These are phyloP conservation scores for Herpailurus yagouaroundi DNA, from an alignment of 2,113 vertebrate genomes.

Conservation along the genomic window DNA sequence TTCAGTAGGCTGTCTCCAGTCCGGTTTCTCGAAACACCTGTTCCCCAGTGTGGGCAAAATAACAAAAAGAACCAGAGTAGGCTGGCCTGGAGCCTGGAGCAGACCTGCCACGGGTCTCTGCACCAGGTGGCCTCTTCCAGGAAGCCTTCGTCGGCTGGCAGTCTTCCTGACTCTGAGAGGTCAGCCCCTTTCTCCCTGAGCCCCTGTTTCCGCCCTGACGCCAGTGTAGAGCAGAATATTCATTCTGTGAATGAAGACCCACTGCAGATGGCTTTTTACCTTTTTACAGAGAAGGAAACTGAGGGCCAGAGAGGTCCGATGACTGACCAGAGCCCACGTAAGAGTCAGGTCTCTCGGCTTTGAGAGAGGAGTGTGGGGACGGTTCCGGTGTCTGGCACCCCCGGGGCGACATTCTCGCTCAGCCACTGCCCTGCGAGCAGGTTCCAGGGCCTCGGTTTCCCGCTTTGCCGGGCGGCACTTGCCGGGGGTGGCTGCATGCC, in stretches of 20 bases:
- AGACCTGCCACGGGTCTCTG: neutral
- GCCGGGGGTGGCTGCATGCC: neutral
- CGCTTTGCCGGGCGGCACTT: neutral
- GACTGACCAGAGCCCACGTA: neutral
- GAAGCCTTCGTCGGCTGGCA: neutral
- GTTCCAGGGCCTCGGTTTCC: neutral
- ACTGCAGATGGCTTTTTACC: neutral
- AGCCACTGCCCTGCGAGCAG: neutral
- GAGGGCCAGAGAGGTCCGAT: neutral
- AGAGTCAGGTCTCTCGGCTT: neutral
- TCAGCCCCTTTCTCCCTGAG: neutral
- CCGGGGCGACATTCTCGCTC: fast-evolving
- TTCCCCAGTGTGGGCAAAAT: neutral
- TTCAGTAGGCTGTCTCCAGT: neutral
- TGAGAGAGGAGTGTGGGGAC: neutral
- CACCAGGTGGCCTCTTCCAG: neutral
- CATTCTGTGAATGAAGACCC: neutral
- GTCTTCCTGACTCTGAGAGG: neutral
- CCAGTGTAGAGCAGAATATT: neutral
- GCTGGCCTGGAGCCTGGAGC: neutral
- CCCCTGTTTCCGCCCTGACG: neutral
- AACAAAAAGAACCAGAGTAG: neutral
- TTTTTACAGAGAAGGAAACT: neutral
- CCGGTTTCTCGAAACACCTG: neutral
- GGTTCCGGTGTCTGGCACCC: neutral